Evolutionary conservation across 2,888 invertebrate species (phyloP).

Genomic region (Drosophila quasianomalipes): DNA sequence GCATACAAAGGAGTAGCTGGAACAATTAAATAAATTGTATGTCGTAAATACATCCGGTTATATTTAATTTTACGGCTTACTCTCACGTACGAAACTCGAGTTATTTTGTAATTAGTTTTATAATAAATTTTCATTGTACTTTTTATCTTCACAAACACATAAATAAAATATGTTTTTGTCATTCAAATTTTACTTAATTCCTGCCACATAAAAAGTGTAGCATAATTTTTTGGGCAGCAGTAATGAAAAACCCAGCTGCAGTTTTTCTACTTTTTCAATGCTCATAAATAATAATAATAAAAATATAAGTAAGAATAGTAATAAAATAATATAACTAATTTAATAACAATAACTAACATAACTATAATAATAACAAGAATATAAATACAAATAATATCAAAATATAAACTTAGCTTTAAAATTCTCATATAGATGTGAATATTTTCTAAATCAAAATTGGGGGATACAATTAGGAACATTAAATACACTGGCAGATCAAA

Average conservation of each 20-base stretch:
- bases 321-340: not conserved
- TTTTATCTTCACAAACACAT: not conserved
- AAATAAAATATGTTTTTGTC: not conserved
- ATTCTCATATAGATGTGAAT: not conserved
- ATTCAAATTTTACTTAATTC: not conserved
- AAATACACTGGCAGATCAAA: not conserved
- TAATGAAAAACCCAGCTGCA: not conserved
- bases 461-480: not conserved
- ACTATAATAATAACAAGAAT: not conserved
- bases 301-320: not conserved
- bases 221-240: not conserved
- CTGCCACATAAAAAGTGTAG: not conserved
- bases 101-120: not conserved
- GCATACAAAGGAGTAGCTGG: not conserved
- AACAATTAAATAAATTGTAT: not conserved
- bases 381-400: not conserved
- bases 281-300: not conserved
- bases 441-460: not conserved
- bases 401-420: not conserved
- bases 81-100: not conserved
- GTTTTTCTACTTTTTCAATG: accelerated
- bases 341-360: not conserved
- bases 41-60: not conserved
- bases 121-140: not conserved
- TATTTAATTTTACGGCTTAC: not conserved